Evolutionary conservation across 2,888 invertebrate species (phyloP), one percentile per base, ranked within the genome.

Genomic region (Dioctria linearis): DNA sequence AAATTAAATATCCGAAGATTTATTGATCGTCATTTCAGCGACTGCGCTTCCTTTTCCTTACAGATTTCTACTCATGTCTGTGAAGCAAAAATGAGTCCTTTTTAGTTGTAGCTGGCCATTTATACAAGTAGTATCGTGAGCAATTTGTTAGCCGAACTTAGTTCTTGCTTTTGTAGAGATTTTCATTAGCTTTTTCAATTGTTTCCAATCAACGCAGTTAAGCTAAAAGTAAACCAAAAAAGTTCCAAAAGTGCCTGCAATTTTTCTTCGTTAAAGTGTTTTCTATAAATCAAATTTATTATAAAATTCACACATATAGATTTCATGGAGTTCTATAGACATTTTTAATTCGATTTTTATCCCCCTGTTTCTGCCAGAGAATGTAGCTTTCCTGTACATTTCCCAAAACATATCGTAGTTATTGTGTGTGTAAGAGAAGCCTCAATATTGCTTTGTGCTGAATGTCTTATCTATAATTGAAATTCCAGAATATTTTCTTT

Each of bases 171-270:
- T 73, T 57, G 73, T 73, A 39, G 37, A 42, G 37, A 57, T 73
- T 73, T 57, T 11, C 61, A 73, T n/a, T 57, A 73, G 73, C 57
- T 71, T 73, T 73, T 73, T 59, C 59, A 25, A 25, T 51, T 73
- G 54, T 57, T 73, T 59, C 25, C 25, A 25, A 1, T 25, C 40
- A 25, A 25, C 49, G 25, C 42, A 42, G 59, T 9, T 40, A 9
- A 51, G 9, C 37, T 37, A 51, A 71, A 71, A 54, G 71, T 71
- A 71, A 73, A 25, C 25, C 0, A 25, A 73, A 40, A 42, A 25
- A 57, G 54, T 71, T 51, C 39, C 37, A 71, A 71, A 5, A 40
- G 71, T 37, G 71, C 51, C 25, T 71, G 40, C 2, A 4, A 40
- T n/a, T 73, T 8, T 40, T 9, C 46, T 57, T n/a, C 40, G 25